phyloP scores from a whole-genome alignment of 2,797 vertebrate species.

The Sciaenops ocellatus region DNA sequence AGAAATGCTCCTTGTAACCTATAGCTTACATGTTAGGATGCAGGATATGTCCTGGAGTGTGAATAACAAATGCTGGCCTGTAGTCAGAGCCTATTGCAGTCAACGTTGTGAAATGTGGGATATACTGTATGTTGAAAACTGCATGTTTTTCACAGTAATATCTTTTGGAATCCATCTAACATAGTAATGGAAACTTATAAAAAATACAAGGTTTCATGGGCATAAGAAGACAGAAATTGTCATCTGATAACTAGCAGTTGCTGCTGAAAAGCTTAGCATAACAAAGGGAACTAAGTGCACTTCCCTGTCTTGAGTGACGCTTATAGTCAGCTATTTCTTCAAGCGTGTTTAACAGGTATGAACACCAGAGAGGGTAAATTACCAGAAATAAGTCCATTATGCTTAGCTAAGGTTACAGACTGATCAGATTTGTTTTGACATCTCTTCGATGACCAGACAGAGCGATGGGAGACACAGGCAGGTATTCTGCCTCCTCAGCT shows the following conservation, averaged over 20 bases:
- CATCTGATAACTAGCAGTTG: slow-evolving; percentile 22
- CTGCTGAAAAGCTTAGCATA: slow-evolving; percentile 33
- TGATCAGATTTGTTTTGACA: slow-evolving; percentile 60
- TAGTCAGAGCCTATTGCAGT: too few relatives aligned
- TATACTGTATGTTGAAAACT: too few relatives aligned
- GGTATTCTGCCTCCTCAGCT: slow-evolving; percentile 57
- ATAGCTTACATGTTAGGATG: too few relatives aligned
- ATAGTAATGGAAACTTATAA: neutral
- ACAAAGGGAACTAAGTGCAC: slow-evolving; percentile 32
- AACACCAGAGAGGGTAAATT: slow-evolving; percentile 48
- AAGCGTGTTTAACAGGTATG: slow-evolving; percentile 46
- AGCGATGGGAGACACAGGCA: slow-evolving; percentile 29
- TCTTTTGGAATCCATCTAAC: slow-evolving; percentile 6
- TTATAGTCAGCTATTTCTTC: slow-evolving; percentile 50
- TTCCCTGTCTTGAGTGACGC: slow-evolving; percentile 28
- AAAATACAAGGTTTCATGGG: slow-evolving; percentile 12
- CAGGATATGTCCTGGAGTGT: too few relatives aligned
- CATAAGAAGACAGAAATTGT: slow-evolving; percentile 5
- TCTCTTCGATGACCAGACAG: slow-evolving; percentile 44
- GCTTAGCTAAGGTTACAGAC: slow-evolving; percentile 51
- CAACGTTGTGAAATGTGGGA: too few relatives aligned
- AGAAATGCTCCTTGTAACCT: too few relatives aligned
- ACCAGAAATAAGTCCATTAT: slow-evolving; percentile 59
- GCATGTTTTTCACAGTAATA: neutral
- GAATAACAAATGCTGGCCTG: too few relatives aligned